These are phyloP conservation scores for Argyresthia albistria DNA, from an alignment of 2,888 invertebrate genomes.

Conservation along the genomic window DNA sequence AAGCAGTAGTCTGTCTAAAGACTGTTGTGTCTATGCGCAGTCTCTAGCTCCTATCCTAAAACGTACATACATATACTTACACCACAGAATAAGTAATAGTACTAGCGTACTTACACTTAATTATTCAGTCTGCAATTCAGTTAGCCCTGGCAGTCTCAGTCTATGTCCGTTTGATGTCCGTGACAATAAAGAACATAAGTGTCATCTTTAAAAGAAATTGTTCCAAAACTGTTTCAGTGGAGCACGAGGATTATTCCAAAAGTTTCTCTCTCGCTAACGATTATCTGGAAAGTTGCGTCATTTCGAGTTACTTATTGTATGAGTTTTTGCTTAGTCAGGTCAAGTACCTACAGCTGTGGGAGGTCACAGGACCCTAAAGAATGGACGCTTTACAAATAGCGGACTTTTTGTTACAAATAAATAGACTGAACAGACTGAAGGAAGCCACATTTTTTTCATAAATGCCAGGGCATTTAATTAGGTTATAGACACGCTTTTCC, in stretches of 20 bases:
- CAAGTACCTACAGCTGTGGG: conserved; percentile 6
- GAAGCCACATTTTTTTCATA: too few species aligned
- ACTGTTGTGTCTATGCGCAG: too few species aligned
- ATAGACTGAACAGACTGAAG: too few species aligned
- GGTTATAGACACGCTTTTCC: background rate
- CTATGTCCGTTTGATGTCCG: background rate
- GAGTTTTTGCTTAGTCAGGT: conserved; percentile 2
- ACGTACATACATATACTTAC: too few species aligned
- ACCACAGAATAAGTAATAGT: too few species aligned
- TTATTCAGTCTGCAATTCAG: too few species aligned
- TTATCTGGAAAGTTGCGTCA: conserved; percentile 2
- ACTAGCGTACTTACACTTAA: too few species aligned
- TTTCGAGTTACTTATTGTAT: conserved; percentile 1
- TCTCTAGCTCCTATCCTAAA: too few species aligned
- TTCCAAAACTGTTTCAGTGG: background rate
- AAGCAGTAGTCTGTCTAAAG: too few species aligned
- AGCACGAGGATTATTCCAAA: background rate
- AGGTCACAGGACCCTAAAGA: background rate
- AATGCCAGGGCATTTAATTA: too few species aligned
- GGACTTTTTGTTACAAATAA: too few species aligned
- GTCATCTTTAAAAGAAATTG: background rate
- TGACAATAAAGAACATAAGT: background rate
- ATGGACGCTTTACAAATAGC: background rate
- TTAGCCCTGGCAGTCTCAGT: too few species aligned
- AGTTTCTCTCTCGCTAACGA: background rate